Evolutionary conservation across 2,888 invertebrate genomes (phyloP).

Genomic region (Hermaeophaga mercurialis): DNA sequence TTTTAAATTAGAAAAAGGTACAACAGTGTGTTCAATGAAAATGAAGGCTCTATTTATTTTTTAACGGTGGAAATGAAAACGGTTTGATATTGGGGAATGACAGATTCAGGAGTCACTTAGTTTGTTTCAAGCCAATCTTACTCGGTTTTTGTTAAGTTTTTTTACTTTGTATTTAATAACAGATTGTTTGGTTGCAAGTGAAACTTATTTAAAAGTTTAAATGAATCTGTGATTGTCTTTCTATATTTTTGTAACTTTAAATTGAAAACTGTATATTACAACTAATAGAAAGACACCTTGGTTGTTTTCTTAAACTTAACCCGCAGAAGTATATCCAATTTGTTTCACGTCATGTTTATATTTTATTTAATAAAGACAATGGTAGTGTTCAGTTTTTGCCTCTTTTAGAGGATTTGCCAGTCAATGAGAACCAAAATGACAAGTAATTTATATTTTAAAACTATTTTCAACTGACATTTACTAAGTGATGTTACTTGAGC

Average conservation of each 20-base stretch:
- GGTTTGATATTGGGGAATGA: neutral
- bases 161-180: conserved; percentile 13
- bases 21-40: too few species aligned
- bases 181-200: conserved; percentile 11
- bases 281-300: conserved; percentile 3
- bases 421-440: too few species aligned
- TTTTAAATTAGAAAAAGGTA: too few species aligned
- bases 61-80: neutral
- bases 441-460: too few species aligned
- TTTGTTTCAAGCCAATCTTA: conserved; percentile 15
- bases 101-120: conserved; percentile 22
- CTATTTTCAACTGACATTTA: too few species aligned
- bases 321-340: conserved; percentile 1
- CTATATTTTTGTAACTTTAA: conserved; percentile 4
- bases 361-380: too few species aligned
- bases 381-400: too few species aligned
- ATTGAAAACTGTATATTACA: neutral
- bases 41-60: too few species aligned
- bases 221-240: conserved; percentile 8
- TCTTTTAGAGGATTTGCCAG: too few species aligned
- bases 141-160: conserved; percentile 12
- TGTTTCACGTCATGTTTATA: too few species aligned
- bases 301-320: conserved; percentile 4
- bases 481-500: neutral
- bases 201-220: conserved; percentile 10